Evolutionary conservation across 2,113 vertebrate genomes (phyloP).

Genomic region (Rhagologus leucostigma): DNA sequence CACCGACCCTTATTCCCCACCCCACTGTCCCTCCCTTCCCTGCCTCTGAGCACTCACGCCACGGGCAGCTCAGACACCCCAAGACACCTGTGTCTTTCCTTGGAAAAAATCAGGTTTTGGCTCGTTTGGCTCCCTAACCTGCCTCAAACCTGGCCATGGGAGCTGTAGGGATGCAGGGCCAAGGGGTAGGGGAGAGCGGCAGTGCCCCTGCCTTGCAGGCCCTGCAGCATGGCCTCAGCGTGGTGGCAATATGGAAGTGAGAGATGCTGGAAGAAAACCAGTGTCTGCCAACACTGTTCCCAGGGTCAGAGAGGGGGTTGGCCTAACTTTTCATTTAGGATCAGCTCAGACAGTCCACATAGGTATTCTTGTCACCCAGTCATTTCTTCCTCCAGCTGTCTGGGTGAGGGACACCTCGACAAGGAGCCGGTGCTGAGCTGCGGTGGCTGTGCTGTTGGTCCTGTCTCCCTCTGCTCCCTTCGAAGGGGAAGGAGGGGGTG

Average conservation of each 20-base stretch:
- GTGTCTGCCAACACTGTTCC: not conserved
- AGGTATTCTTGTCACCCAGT: not conserved
- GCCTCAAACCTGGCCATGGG: rapidly evolving
- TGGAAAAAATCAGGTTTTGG: rapidly evolving
- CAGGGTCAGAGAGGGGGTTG: rapidly evolving
- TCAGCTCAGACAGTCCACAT: not conserved
- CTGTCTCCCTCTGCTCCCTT: not conserved
- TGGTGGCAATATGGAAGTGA: rapidly evolving
- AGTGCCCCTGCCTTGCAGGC: not conserved
- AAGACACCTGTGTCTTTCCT: not conserved
- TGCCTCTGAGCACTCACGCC: rapidly evolving
- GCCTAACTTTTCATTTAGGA: not conserved
- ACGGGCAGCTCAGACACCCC: rapidly evolving
- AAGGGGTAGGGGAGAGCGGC: not conserved
- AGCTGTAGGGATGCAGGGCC: not conserved
- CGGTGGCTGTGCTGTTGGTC: not conserved
- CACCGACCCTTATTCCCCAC: rapidly evolving
- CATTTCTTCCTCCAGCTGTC: not conserved
- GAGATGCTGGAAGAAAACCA: not conserved
- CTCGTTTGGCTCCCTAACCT: not conserved
- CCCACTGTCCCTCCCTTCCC: not conserved
- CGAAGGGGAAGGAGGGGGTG: not conserved
- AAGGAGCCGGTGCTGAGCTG: not conserved
- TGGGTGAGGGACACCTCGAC: not conserved
- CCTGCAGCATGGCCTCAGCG: rapidly evolving